Evolutionary conservation across 2,797 vertebrate genomes (phyloP), one percentile per base, ranked within the genome.

Genomic region (Eremophila alpestris): DNA sequence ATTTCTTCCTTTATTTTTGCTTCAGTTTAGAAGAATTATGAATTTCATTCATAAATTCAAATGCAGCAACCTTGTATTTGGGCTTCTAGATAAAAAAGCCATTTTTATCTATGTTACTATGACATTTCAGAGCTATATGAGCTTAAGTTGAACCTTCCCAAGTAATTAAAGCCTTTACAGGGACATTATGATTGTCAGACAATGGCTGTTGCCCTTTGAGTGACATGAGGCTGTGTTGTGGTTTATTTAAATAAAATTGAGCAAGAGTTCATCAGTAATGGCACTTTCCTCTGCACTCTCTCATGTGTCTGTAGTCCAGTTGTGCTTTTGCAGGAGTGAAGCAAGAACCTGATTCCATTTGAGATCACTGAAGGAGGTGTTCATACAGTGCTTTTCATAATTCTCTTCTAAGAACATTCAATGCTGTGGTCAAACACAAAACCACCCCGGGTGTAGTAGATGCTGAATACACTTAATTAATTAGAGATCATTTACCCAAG

Each of bases 81-180:
- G 23, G 27, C 30, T 65, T 13, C 58, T 82, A 55, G 15, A 13
- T 45, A 43, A n/a, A 79, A n/a, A 65, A 69, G 9, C 4, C 32
- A 20, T 55, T 81, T 75, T 36, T 32, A 0, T 51, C 43, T 83
- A 0, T 7, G 9, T 76, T 89, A 48, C 40, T 65, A 1, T 11
- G 75, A 20, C 2, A 7, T 19, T 84, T 79, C 8, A 5, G 56
- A 75, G 54, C 36, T 80, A 7, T 52, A 5, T 27, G 34, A 62
- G 43, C 48, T 12, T 32, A 46, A 93, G 6, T 12, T 78, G 68
- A 88, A 52, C 6, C 1, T 29, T 94, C 21, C 52, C 52, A 52
- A 52, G 38, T 79, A 94, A 83, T 95, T 91, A 55, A 75, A 71
- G 48, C 13, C 63, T 86, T 95, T 73, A 59, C 12, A 88, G 67